Conservation (phyloP, 2,888 invertebrate species). For the Acanthacorydalis orientalis region DNA sequence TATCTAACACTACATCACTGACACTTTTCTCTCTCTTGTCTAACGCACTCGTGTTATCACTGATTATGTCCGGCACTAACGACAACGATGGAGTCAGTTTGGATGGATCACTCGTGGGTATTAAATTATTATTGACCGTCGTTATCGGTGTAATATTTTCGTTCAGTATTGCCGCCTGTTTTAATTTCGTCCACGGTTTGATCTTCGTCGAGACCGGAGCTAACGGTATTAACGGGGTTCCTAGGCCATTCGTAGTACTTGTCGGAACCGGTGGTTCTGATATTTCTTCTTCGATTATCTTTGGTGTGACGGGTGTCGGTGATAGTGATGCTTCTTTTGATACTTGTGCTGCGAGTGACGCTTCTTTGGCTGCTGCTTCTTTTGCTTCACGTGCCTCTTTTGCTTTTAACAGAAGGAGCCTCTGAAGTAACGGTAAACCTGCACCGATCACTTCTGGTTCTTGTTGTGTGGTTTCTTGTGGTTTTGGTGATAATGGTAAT, state of each 20-base stretch:
- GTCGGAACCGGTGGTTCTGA: conserved; percentile 9
- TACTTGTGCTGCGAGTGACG: conserved; percentile 1
- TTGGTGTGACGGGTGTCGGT: conserved; percentile 14
- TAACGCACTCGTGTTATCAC: conserved; percentile 11
- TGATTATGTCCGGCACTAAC: conserved; percentile 6
- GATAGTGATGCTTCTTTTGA: conserved; percentile 13
- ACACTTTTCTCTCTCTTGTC: conserved; percentile 8
- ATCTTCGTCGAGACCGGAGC: conserved; percentile 11
- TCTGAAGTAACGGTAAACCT: conserved; percentile 55
- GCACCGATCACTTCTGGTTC: conserved; percentile 51
- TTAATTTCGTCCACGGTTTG: conserved; percentile 58
- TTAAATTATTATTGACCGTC: background rate
- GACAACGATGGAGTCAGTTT: conserved; percentile 4
- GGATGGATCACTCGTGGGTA: background rate
- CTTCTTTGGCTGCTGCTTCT: conserved; percentile 5
- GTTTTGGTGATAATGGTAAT: conserved; percentile 30
- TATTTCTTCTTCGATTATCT: conserved; percentile 12
- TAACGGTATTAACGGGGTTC: conserved; percentile 9
- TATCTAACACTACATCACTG: conserved; percentile 1
- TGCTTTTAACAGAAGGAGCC: conserved; percentile 56
- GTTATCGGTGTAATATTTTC: conserved; percentile 15
- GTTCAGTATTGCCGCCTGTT: conserved; percentile 49
- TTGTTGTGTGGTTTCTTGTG: conserved; percentile 17
- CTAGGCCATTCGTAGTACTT: conserved; percentile 1
- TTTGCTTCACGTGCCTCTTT: conserved; percentile 44